Base-by-base conservation (phyloP, 1,140 invertebrate species). In the Ectropis grisescens region DNA sequence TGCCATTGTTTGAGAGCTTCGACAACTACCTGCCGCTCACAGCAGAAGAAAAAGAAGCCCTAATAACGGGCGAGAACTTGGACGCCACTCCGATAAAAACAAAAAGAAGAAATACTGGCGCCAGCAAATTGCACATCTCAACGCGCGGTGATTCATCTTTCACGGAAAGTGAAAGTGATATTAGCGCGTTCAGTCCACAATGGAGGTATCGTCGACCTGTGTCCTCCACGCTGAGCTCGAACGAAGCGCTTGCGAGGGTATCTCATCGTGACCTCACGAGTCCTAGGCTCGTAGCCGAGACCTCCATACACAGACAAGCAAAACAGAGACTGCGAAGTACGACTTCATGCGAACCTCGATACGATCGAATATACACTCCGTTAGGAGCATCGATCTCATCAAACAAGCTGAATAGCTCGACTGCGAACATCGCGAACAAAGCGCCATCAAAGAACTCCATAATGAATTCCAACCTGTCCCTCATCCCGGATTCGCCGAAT, bases 1-100 rank as follows among this genome's bases (percentile, higher is more conserved):
- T 87, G 33, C 85, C 86, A 41, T 58, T 87, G 34, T 83, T 85
- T 10, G 80, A 82, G 47, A 83, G 79, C 47, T 80, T 83, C 29
- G 80, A 82, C 33, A 82, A 82, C 39, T 83, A 82, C 36, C 50
- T 82, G 27, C 82, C 82, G 9, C 51, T 82, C 19, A 70, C 78
- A 9, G 50, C 64, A 14, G 68, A 76, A 56, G 71, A 79, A 49
- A 76, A 68, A 33, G 72, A 82, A 39, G 74, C 79, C n/a, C 36
- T 79, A 22, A 58, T 81, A 62, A 66, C 58, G 23, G 76, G 76
- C 1, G 52, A 53, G 37, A 58, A 61, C 27, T 43, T 62, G 29
- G 60, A 67, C 16, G 47, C 39, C 13, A 27, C 39, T 24, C 46
- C 58, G 1, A 44, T 49, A 14, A 82, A 72, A 57, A 56, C 58